phyloP scores from a whole-genome alignment of 1,140 invertebrate genomes.

The Steinernema khuongi region DNA sequence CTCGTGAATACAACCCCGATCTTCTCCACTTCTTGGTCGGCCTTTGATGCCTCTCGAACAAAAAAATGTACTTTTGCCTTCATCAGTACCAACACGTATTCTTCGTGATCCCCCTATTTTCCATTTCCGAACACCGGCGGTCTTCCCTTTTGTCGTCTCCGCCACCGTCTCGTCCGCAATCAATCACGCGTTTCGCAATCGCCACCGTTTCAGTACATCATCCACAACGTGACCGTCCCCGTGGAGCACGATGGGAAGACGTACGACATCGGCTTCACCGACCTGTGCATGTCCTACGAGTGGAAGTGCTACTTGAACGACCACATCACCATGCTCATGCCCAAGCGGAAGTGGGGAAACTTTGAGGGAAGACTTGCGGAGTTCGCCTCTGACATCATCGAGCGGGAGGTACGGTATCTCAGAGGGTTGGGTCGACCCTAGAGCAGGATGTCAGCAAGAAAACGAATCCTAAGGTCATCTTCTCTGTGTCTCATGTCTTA shows the following conservation, averaged over 20 bases:
- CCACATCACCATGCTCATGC: slow-evolving; percentile 57
- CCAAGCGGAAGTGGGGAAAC: slow-evolving; percentile 50
- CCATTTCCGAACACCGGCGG: no score
- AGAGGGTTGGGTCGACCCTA: not conserved
- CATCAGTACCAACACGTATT: no score
- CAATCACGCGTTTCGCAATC: not conserved
- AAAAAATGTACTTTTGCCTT: no score
- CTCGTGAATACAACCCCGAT: no score
- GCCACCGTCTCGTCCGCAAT: no score
- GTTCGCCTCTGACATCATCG: slow-evolving; percentile 54
- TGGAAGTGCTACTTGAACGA: slow-evolving; percentile 58
- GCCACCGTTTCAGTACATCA: slow-evolving; percentile 36
- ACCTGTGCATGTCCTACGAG: slow-evolving; percentile 57
- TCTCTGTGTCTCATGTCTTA: no score
- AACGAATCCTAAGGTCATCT: no score
- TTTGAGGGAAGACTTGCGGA: slow-evolving; percentile 47
- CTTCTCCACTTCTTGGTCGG: no score
- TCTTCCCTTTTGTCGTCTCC: no score
- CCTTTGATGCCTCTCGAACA: no score
- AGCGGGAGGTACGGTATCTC: slow-evolving; percentile 45
- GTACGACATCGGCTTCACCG: slow-evolving; percentile 49
- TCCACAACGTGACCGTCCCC: slow-evolving; percentile 47
- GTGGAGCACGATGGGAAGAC: slow-evolving; percentile 31
- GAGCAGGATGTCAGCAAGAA: no score
- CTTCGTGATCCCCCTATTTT: no score